Evolutionary conservation across 2,888 invertebrate genomes (phyloP).

Genomic region (Horisme vitalbata): DNA sequence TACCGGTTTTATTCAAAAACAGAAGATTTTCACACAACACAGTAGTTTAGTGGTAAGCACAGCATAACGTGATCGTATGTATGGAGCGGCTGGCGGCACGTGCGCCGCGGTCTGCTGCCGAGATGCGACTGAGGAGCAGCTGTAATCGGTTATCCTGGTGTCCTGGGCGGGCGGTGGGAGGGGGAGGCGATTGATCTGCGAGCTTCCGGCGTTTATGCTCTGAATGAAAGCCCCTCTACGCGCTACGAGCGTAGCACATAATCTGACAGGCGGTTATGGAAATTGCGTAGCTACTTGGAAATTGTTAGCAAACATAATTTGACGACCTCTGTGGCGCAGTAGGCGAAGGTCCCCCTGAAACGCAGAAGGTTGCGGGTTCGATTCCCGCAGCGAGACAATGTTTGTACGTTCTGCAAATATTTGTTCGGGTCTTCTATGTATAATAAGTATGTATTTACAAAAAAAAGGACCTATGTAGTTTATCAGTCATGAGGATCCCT

Average conservation of each 20-base stretch:
- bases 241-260: slow-evolving; percentile 36
- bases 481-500: no score
- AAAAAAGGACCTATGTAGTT: no score
- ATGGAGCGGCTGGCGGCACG: slow-evolving; percentile 42
- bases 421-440: no score
- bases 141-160: slow-evolving; percentile 53
- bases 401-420: no score
- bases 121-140: slow-evolving; percentile 57
- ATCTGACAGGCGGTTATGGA: slow-evolving; percentile 19
- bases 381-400: no score
- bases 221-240: slow-evolving; percentile 61
- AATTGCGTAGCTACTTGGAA: slow-evolving; percentile 19
- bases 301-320: slow-evolving; percentile 15
- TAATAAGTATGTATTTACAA: no score
- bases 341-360: no score
- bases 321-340: no score
- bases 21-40: slow-evolving; percentile 47
- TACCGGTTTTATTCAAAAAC: slow-evolving; percentile 47
- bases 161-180: slow-evolving; percentile 47
- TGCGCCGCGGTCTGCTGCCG: slow-evolving; percentile 48
- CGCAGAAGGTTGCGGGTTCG: no score
- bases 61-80: slow-evolving; percentile 60
- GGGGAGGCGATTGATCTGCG: slow-evolving; percentile 73
- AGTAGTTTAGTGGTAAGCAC: slow-evolving; percentile 55
- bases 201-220: slow-evolving; percentile 62